Evolutionary conservation across 2,888 invertebrate genomes (phyloP).

Genomic region (Andrena dorsata): DNA sequence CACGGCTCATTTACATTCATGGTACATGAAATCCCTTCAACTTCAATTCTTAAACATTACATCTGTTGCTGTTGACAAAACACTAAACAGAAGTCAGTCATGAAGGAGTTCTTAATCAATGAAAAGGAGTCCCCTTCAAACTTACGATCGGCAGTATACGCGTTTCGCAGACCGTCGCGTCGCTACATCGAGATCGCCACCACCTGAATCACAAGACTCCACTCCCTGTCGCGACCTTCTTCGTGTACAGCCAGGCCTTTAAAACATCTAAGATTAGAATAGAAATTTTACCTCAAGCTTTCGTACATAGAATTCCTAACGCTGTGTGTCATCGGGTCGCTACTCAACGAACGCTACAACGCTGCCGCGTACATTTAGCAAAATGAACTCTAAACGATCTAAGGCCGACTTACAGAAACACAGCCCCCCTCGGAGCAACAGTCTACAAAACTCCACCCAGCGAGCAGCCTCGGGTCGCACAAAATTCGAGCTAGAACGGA

Average conservation of each 20-base stretch:
- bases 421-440: neutral
- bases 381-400: slow-evolving; percentile 40
- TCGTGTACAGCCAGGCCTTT: neutral
- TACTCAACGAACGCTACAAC: neutral
- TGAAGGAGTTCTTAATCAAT: neutral
- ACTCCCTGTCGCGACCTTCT: too few species aligned
- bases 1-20: too few species aligned
- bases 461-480: neutral
- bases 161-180: neutral
- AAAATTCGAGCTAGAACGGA: slow-evolving; percentile 14
- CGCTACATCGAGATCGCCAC: too few species aligned
- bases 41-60: too few species aligned
- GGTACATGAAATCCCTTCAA: too few species aligned
- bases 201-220: too few species aligned
- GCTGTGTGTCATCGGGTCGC: neutral
- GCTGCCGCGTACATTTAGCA: neutral
- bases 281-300: neutral
- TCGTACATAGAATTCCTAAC: neutral
- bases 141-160: slow-evolving; percentile 1
- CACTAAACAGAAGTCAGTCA: neutral
- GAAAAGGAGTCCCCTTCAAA: neutral
- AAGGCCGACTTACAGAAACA: slow-evolving; percentile 33
- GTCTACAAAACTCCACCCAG: neutral
- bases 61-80: too few species aligned
- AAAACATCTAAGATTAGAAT: slow-evolving; percentile 1